Percentiles rank a stretch among this genome's conserved stretches.
Conservation (phyloP, 2,888 invertebrate species). For the Heteromyza rotundicornis region DNA sequence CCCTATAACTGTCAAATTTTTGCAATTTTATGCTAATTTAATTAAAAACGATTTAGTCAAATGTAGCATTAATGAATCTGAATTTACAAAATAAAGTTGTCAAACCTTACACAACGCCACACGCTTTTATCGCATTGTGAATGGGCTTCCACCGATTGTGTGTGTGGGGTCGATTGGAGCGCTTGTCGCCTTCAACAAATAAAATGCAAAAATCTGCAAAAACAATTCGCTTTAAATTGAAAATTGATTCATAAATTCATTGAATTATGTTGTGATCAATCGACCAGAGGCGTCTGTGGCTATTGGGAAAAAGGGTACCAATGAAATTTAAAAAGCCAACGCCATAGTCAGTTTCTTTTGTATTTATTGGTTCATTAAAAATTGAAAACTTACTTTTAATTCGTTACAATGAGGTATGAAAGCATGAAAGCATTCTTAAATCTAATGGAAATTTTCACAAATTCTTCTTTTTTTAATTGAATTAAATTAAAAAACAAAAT, state of each 20-base stretch:
- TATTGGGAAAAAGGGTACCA: background rate
- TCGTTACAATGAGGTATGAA: constrained; percentile 14
- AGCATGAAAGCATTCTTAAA: no score
- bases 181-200: background rate
- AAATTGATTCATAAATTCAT: background rate
- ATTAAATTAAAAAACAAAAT: no score
- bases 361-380: no score
- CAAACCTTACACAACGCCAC: background rate
- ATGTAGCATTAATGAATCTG: constrained; percentile 2
- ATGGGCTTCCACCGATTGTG: no score
- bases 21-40: constrained; percentile 1
- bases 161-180: background rate
- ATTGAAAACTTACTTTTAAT: background rate
- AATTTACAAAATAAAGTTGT: constrained; percentile 2
- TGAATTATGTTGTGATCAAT: background rate
- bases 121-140: no score
- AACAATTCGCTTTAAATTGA: background rate
- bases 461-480: no score
- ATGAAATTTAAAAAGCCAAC: background rate
- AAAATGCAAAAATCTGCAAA: no score
- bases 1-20: background rate
- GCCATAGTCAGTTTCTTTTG: background rate
- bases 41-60: background rate
- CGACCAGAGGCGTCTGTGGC: background rate
- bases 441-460: no score